Evolutionary conservation across 2,888 invertebrate genomes (phyloP).

Genomic region (Leptopilina syphax): DNA sequence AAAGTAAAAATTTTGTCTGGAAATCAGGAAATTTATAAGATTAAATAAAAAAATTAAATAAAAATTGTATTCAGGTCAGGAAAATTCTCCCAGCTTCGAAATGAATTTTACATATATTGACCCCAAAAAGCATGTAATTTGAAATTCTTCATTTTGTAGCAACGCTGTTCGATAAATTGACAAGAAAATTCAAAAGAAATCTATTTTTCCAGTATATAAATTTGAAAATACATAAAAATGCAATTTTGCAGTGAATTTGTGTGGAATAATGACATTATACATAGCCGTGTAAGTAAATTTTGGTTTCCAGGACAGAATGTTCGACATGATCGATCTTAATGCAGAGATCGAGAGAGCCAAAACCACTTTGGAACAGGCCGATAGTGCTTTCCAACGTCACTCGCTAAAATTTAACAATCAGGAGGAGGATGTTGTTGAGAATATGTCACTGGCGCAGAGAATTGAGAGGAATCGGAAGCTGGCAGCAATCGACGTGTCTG

Average conservation of each 20-base stretch:
- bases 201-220: no score
- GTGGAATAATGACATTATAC: not conserved
- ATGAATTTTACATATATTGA: no score
- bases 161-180: no score
- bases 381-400: conserved; percentile 68
- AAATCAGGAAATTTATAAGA: no score
- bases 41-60: no score
- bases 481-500: conserved; percentile 56
- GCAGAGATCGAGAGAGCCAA: conserved; percentile 73
- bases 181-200: no score
- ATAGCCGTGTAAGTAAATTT: not conserved
- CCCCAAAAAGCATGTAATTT: no score
- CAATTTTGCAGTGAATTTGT: not conserved
- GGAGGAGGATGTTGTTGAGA: conserved; percentile 55
- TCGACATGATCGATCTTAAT: conserved; percentile 73
- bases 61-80: no score
- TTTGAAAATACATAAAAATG: no score
- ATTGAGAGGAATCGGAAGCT: conserved; percentile 65
- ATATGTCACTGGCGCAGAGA: conserved; percentile 60
- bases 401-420: conserved; percentile 72
- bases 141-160: no score
- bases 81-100: no score
- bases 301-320: conserved; percentile 69
- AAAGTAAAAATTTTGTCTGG: no score
- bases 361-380: conserved; percentile 69